Percentiles rank a stretch among this genome's conserved stretches.
Evolutionary conservation across 1,140 invertebrate genomes (phyloP).

Genomic region (Eupristina koningsbergeri): DNA sequence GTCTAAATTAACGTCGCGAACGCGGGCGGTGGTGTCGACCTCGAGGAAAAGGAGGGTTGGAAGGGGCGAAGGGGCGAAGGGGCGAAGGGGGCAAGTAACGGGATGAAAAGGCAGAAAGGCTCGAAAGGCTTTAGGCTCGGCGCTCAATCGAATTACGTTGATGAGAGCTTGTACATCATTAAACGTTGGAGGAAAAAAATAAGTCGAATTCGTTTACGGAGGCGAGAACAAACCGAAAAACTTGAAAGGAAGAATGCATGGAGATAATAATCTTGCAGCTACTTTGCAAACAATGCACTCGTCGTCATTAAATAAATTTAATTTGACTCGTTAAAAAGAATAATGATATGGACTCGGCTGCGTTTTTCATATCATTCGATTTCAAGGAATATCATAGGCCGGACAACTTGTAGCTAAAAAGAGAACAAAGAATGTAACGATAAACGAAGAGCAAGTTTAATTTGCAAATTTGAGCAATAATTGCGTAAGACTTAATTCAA

Average conservation of each 20-base stretch:
- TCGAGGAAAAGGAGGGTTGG: background rate
- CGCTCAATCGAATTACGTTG: conserved; percentile 48
- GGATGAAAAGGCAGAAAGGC: conserved; percentile 31
- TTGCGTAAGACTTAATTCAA: conserved; percentile 6
- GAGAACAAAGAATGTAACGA: conserved; percentile 2
- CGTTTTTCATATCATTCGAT: conserved; percentile 3
- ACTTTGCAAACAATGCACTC: background rate
- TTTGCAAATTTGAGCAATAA: conserved; percentile 8
- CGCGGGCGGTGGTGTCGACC: conserved; percentile 13
- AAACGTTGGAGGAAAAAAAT: conserved; percentile 30
- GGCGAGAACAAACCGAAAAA: conserved; percentile 51
- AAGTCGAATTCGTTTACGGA: conserved; percentile 36
- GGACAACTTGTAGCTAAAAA: background rate
- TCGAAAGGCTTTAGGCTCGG: conserved; percentile 45
- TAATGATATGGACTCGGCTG: background rate
- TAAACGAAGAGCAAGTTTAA: background rate
- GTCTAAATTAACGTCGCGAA: conserved; percentile 70
- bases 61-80: conserved; percentile 8
- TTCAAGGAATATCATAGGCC: background rate
- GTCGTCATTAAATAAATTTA: background rate
- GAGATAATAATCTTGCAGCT: background rate
- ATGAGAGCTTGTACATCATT: conserved; percentile 48
- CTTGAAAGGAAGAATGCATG: conserved; percentile 37
- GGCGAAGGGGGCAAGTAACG: background rate
- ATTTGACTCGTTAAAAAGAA: background rate